phyloP scores from a whole-genome alignment of 2,797 vertebrate species.

The Cichlasoma orientale region DNA sequence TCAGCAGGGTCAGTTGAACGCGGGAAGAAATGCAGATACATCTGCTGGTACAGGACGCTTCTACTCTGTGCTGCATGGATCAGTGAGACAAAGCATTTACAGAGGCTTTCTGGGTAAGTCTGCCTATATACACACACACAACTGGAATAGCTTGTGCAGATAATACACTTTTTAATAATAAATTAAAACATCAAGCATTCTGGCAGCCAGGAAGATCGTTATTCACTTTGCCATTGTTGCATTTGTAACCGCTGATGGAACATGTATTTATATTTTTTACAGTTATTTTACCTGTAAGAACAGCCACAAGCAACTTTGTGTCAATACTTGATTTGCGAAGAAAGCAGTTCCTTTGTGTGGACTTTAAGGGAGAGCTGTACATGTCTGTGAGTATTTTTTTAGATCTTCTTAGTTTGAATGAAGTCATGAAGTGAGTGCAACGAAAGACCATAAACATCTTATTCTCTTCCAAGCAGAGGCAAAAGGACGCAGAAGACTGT shows the following conservation, averaged over 20 bases:
- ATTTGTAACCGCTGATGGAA: not conserved
- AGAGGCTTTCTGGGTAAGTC: slow-evolving; percentile 86
- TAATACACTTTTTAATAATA: not conserved
- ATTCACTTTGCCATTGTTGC: too few relatives aligned
- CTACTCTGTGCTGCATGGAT: slow-evolving; percentile 73
- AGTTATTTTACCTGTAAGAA: slow-evolving; percentile 83
- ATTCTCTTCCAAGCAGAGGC: slow-evolving; percentile 74
- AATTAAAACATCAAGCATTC: not conserved
- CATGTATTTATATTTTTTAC: not conserved
- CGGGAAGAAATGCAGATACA: not conserved
- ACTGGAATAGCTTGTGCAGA: not conserved
- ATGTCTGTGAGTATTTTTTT: slow-evolving; percentile 85
- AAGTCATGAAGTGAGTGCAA: not conserved
- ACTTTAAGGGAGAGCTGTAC: slow-evolving; percentile 78
- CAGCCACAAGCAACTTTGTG: slow-evolving; percentile 77
- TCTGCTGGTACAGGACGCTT: slow-evolving; percentile 57
- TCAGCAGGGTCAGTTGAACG: not conserved
- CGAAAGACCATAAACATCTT: slow-evolving; percentile 4
- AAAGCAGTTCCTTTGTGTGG: slow-evolving; percentile 85
- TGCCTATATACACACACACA: not conserved
- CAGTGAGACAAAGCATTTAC: slow-evolving; percentile 65
- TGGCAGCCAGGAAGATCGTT: not conserved
- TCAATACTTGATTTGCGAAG: slow-evolving; percentile 85
- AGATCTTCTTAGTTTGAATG: not conserved
- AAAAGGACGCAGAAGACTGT: slow-evolving; percentile 76